phyloP scores from a whole-genome alignment of 2,113 vertebrate genomes.

The Amphiprion ocellaris region DNA sequence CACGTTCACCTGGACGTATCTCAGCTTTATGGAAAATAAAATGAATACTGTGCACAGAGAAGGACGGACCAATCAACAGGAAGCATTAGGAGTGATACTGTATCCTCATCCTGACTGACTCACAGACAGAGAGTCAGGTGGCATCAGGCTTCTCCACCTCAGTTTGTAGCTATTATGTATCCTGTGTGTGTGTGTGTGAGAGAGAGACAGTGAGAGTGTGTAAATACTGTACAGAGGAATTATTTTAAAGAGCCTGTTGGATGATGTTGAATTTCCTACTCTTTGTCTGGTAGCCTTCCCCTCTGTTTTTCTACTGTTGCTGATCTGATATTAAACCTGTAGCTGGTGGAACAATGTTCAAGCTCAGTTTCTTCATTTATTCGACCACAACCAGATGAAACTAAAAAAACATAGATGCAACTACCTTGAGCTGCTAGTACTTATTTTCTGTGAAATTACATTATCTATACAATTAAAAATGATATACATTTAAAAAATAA shows the following conservation, averaged over 20 bases:
- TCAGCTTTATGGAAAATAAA: conserved; percentile 13
- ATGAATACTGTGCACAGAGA: conserved; percentile 54
- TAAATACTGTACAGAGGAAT: conserved; percentile 98
- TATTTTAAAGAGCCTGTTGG: conserved; percentile 90
- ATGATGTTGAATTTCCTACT: conserved; percentile 81
- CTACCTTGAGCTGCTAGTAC: too few species aligned
- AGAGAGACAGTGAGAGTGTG: conserved; percentile 77
- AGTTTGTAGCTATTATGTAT: conserved; percentile 67
- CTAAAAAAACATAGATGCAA: too few species aligned
- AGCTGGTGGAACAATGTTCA: conserved; percentile 79
- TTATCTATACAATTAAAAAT: too few species aligned
- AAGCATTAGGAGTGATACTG: conserved; percentile 16
- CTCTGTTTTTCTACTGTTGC: conserved; percentile 85
- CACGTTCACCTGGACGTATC: conserved; percentile 25
- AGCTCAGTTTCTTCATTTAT: conserved; percentile 52
- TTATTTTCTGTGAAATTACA: too few species aligned
- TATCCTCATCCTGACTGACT: conserved; percentile 19
- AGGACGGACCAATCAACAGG: conserved; percentile 61
- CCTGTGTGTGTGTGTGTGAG: conserved; percentile 36
- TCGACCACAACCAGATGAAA: too few species aligned
- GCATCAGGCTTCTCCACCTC: conserved; percentile 46
- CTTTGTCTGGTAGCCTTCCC: conserved; percentile 76
- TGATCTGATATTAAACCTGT: conserved; percentile 83
- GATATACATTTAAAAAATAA: too few species aligned
- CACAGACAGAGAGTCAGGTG: not conserved